Conservation (phyloP, 2,113 vertebrate genomes). For the Gallinago media region DNA sequence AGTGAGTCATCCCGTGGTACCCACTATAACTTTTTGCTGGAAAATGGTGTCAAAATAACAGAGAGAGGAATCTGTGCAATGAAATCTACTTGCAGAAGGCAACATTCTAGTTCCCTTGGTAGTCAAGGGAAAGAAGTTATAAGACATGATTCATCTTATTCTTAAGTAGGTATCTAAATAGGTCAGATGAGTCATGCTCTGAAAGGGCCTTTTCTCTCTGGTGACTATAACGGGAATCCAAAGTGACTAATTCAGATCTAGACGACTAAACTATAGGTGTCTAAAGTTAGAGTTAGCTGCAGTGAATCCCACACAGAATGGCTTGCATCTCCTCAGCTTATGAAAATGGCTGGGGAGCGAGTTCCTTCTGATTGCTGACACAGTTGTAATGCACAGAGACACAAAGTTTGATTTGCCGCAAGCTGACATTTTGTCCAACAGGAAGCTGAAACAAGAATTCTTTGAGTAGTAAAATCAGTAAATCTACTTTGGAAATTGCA, state of each 20-base stretch:
- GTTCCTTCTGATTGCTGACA: not conserved
- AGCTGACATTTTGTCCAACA: not conserved
- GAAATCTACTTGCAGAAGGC: not conserved
- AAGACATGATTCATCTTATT: conserved; percentile 44
- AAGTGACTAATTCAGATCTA: conserved; percentile 49
- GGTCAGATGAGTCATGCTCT: conserved; percentile 51
- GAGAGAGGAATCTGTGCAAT: not conserved
- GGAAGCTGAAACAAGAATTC: not conserved
- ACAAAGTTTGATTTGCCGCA: not conserved
- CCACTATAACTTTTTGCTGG: not conserved
- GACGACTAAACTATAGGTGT: not conserved
- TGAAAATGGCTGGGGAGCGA: not conserved
- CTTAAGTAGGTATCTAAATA: conserved; percentile 46
- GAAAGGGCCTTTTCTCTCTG: not conserved
- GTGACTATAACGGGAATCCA: conserved; percentile 6
- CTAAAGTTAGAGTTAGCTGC: conserved; percentile 36
- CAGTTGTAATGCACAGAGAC: not conserved
- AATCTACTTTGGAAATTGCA: not conserved
- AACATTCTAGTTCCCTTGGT: not conserved
- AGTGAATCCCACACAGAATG: conserved; percentile 23
- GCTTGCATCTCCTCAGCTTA: not conserved
- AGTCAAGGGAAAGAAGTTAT: not conserved
- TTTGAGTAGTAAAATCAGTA: not conserved
- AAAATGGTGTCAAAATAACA: conserved; percentile 3
- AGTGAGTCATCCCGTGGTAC: not conserved